Evolutionary conservation across 37 sponge, comb jelly and placozoan genomes (phyloP).

Genomic region (Oscarella lobularis): DNA sequence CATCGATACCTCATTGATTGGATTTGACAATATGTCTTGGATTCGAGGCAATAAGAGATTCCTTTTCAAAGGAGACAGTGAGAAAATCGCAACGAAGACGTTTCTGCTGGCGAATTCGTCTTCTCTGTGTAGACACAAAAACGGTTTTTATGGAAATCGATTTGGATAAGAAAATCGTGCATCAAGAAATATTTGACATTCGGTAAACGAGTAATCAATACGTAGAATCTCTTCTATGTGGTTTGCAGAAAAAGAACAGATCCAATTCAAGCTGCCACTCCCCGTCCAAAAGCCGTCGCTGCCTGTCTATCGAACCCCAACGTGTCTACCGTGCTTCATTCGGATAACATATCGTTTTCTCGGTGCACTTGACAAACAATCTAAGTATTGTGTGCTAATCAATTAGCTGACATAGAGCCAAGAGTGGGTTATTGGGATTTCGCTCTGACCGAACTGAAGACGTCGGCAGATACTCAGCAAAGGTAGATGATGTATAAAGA

Average conservation of each 20-base stretch:
- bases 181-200: slow-evolving; percentile 28
- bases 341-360: background rate
- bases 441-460: background rate
- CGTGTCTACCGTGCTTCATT: background rate
- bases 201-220: no score
- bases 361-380: background rate
- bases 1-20: slow-evolving; percentile 79
- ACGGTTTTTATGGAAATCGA: slow-evolving; percentile 47
- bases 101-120: background rate
- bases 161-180: slow-evolving; percentile 44
- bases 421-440: background rate
- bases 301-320: background rate
- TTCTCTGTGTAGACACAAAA: background rate
- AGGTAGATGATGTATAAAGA: background rate
- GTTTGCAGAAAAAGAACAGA: no score
- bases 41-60: slow-evolving; percentile 75
- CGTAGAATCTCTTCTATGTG: no score
- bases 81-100: background rate
- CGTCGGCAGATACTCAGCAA: background rate
- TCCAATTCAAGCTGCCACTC: background rate
- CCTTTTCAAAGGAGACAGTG: slow-evolving; percentile 44
- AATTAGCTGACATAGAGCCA: background rate
- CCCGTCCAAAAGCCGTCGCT: background rate
- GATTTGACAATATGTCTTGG: slow-evolving; percentile 76
- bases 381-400: background rate